Evolutionary conservation across 1,140 invertebrate genomes (phyloP).

Genomic region (Halesus radiatus): DNA sequence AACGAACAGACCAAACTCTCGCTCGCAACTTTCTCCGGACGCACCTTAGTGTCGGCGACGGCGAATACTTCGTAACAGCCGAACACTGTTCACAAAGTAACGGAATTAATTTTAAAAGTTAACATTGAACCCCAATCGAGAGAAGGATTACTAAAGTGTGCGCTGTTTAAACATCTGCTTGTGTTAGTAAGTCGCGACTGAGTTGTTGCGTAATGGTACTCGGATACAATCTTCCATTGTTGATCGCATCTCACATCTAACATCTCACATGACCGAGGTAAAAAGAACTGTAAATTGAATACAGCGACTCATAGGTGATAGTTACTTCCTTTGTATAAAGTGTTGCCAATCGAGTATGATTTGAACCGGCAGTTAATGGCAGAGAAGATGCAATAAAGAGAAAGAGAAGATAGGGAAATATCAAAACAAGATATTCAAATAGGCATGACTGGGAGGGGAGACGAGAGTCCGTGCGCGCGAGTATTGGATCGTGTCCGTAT

Average conservation of each 20-base stretch:
- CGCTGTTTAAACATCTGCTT: background rate
- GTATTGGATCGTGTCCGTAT: background rate
- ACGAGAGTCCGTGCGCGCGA: background rate
- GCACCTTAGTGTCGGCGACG: constrained; percentile 6
- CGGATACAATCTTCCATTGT: no score
- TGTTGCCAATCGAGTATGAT: constrained; percentile 10
- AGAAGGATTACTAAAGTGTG: background rate
- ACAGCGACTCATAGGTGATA: background rate
- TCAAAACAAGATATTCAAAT: constrained; percentile 55
- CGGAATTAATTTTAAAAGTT: constrained; percentile 57
- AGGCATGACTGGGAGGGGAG: constrained; percentile 20
- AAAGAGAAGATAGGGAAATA: constrained; percentile 43
- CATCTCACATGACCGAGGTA: background rate
- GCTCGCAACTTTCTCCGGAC: constrained; percentile 30
- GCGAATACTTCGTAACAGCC: background rate
- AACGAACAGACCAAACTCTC: constrained; percentile 26
- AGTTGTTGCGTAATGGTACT: background rate
- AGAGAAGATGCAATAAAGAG: constrained; percentile 35
- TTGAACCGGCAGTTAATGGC: constrained; percentile 29
- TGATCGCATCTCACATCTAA: background rate
- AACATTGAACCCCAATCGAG: constrained; percentile 32
- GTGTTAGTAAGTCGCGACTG: background rate
- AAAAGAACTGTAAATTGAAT: background rate
- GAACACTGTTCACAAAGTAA: constrained; percentile 43
- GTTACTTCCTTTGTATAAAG: constrained; percentile 18